Evolutionary conservation across 2,888 invertebrate genomes (phyloP).

Genomic region (Drosophila tanythrix): DNA sequence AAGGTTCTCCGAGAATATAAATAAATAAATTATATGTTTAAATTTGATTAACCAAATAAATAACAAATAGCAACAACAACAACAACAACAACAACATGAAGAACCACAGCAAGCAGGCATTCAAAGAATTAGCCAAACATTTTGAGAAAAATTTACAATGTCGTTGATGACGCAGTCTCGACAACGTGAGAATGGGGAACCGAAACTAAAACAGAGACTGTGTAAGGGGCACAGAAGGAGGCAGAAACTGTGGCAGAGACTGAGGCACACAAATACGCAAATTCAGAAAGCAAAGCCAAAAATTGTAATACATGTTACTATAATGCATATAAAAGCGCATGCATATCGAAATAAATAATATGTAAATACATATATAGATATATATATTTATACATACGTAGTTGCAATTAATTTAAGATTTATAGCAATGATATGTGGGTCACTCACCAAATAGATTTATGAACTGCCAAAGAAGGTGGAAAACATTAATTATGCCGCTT

Average conservation of each 20-base stretch:
- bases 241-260: neutral
- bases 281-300: conserved; percentile 32
- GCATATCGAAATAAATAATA: conserved; percentile 18
- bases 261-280: conserved; percentile 43
- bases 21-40: conserved; percentile 76
- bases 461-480: neutral
- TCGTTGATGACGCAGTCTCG: conserved; percentile 71
- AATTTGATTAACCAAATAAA: conserved; percentile 77
- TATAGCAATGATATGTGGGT: conserved; percentile 4
- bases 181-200: conserved; percentile 37
- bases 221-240: neutral
- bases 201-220: neutral
- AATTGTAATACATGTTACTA: conserved; percentile 43
- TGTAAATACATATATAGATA: neutral
- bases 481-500: neutral
- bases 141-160: conserved; percentile 57
- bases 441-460: conserved; percentile 1
- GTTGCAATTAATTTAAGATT: conserved; percentile 6
- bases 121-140: conserved; percentile 54
- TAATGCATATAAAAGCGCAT: conserved; percentile 4
- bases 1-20: conserved; percentile 37
- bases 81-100: conserved; percentile 24
- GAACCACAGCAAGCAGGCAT: conserved; percentile 32
- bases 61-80: conserved; percentile 29
- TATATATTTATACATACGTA: neutral